phyloP scores from a whole-genome alignment of 2,888 invertebrate species.

The Eupelmus urozonus region DNA sequence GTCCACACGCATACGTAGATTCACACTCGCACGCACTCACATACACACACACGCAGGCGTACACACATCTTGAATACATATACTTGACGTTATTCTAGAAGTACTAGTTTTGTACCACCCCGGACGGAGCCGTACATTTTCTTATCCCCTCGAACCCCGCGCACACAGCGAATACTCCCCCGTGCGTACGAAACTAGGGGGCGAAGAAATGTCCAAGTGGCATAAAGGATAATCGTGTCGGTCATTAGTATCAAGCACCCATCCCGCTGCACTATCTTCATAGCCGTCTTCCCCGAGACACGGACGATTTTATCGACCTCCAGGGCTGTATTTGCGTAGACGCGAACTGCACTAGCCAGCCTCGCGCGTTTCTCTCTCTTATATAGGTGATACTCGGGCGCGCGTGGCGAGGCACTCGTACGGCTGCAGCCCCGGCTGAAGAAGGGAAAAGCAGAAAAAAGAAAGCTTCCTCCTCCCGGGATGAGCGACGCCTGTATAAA shows the following conservation, averaged over 20 bases:
- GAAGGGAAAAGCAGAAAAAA: not conserved
- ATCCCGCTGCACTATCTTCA: not conserved
- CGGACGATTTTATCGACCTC: slow-evolving; percentile 44
- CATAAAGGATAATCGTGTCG: slow-evolving; percentile 58
- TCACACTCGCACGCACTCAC: no score
- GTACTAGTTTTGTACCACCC: no score
- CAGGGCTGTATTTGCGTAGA: slow-evolving; percentile 51
- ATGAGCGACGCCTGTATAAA: not conserved
- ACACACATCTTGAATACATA: no score
- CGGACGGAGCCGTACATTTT: no score
- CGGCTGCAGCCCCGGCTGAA: not conserved
- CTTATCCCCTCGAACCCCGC: no score
- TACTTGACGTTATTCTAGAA: no score
- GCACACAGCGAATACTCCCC: no score
- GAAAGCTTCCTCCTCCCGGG: not conserved
- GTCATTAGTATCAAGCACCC: slow-evolving; percentile 57
- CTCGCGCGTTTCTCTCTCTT: not conserved
- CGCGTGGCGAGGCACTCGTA: slow-evolving; percentile 4
- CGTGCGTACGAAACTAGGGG: not conserved
- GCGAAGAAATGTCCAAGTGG: slow-evolving; percentile 52
- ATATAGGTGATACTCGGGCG: not conserved
- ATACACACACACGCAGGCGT: no score
- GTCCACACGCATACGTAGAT: no score
- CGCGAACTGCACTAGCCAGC: not conserved
- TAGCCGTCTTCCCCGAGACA: not conserved